Base-by-base conservation (phyloP, 2,888 invertebrate species). In the Ennomos erosarius region DNA sequence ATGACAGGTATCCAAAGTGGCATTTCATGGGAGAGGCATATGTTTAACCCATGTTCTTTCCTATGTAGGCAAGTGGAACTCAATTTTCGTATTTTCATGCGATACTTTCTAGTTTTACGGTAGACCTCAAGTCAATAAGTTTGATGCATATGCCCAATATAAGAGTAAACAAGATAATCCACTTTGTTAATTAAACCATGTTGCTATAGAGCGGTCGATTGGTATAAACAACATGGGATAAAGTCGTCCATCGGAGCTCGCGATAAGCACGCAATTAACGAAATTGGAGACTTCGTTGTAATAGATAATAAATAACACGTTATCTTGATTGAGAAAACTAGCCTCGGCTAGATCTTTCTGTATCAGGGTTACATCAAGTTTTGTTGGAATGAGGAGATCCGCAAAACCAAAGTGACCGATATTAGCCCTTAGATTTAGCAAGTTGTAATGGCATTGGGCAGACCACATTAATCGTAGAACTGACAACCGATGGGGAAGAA, bases 181-280 rank as follows among this genome's bases (percentile, higher is more conserved):
- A 47, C 46, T 55, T 55, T 43, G 26, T 16, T 55, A 47, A 55
- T 55, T 47, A 48, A 47, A 12, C 1, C 53, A 12, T 35, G 39
- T 51, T 51, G 36, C 42, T 36, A 44, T 2, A 26, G 16, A 37
- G 11, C 38, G 12, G n/a, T 46, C 46, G 11, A 55, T 55, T 43
- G 42, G 40, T 55, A 55, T 55, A 42, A 55, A 55, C 48, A 43
- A 55, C 26, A 43, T 16, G 42, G 47, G 37, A 42, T 47, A 9
- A 40, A 16, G 16, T 11, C 33, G 47, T 45, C 36, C 36, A 42
- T 42, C 36, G 46, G 40, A 46, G 39, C 11, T 34, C 12, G 47
- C 42, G 47, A 47, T 55, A 55, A 55, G 42, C 37, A 55, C 34
- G 39, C 53, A 46, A 54, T 54, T 54, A 54, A 46, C 45, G 12